Evolutionary conservation across 2,797 vertebrate species (phyloP).

Genomic region (Loriculus beryllinus): DNA sequence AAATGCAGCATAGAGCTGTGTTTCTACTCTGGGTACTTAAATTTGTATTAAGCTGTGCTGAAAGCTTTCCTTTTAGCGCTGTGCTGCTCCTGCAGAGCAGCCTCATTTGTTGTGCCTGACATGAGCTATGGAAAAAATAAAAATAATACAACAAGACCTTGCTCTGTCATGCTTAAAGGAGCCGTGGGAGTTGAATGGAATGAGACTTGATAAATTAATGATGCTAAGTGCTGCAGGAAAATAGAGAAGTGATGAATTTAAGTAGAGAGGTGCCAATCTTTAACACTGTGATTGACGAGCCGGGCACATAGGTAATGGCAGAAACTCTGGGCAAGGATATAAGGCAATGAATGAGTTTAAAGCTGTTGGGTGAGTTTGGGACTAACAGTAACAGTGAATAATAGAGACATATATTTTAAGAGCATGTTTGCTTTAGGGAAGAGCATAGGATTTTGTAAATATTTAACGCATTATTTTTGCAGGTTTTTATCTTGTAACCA

Average conservation of each 20-base stretch:
- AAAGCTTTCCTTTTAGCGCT: neutral
- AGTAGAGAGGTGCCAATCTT: constrained; percentile 42
- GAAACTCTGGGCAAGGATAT: neutral
- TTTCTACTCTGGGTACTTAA: neutral
- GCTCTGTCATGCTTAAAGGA: constrained; percentile 47
- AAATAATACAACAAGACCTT: constrained; percentile 23
- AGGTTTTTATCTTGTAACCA: neutral
- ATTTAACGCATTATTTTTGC: neutral
- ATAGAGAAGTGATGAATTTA: constrained; percentile 42
- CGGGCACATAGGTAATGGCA: neutral
- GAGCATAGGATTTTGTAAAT: neutral
- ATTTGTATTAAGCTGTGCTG: neutral
- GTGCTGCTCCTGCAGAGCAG: neutral
- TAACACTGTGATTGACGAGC: neutral
- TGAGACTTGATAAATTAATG: constrained; percentile 56
- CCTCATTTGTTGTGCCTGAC: constrained; percentile 35
- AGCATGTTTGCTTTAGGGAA: neutral
- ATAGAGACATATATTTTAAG: neutral
- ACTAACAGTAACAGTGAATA: neutral
- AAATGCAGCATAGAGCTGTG: neutral
- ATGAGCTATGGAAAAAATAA: constrained; percentile 27
- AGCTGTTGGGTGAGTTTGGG: neutral
- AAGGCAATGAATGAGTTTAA: neutral
- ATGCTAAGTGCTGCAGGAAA: constrained; percentile 51
- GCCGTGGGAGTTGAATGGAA: constrained; percentile 49